Evolutionary conservation across 2,888 invertebrate species (phyloP), one percentile per base, ranked within the genome.

Genomic region (Myathropa florea): DNA sequence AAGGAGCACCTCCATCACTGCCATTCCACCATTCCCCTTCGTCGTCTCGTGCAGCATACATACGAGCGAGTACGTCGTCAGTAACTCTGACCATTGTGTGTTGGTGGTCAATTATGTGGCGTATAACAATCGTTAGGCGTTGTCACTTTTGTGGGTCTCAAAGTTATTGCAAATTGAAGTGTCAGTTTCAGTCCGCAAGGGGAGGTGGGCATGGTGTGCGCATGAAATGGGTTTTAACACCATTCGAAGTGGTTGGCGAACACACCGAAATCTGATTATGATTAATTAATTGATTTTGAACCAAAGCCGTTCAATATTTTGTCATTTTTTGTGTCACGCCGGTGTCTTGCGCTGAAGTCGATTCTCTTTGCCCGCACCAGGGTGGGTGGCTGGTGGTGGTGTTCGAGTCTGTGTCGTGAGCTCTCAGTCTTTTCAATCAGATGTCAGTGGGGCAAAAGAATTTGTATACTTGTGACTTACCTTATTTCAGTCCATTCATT

Each of bases 121-220:
- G 46, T 46, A 77, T 33, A 80, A 76, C 84, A 77, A 84, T 84
- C 78, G 85, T 67, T 73, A 78, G 82, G 82, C 82, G 82, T 86
- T 86, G 86, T 86, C 78, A 82, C 67, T 73, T 71, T 78, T 64
- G 85, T 82, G 73, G 77, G 86, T 70, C 78, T 76, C 46, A 46
- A 70, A 75, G 70, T 65, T 75, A 83, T 82, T 86, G 86, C 82
- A 86, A 86, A 86, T 82, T 86, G 86, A 86, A 86, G 86, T 86
- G 86, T 86, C 82, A 86, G 86, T 77, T 55, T 65, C 18, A 14
- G 14, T 6, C 46, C 24, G 60, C 61, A 60, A n/a, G 53, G 65
- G 26, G 65, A 1, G 57, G 10, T 9, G 6, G 24, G 9, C 46
- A 18, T 46, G 46, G 46, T 46, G 46, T 46, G 46, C 72, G 70